Evolutionary conservation across 2,797 vertebrate species (phyloP).

Genomic region (Mareca penelope): DNA sequence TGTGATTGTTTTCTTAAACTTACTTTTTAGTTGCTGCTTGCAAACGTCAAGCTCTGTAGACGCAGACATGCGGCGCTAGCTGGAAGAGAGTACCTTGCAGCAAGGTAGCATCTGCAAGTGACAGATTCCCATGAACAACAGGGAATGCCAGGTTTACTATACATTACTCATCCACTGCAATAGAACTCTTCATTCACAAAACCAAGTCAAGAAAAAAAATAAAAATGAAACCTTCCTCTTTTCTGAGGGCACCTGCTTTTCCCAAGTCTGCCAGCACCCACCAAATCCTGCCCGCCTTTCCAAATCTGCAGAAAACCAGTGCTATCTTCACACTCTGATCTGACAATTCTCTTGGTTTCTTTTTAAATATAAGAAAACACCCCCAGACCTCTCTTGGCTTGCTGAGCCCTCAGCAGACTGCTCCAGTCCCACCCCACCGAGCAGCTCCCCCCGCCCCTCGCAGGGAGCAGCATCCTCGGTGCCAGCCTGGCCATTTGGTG

Average conservation of each 20-base stretch:
- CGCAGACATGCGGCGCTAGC: background rate
- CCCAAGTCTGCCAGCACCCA: background rate
- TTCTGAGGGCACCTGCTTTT: background rate
- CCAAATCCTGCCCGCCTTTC: background rate
- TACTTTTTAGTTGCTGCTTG: background rate
- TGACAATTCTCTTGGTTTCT: background rate
- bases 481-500: background rate
- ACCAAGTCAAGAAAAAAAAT: background rate
- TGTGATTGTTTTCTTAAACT: background rate
- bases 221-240: background rate
- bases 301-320: background rate
- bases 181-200: background rate
- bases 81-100: background rate
- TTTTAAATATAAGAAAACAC: background rate
- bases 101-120: fast-evolving
- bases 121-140: fast-evolving
- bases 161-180: background rate
- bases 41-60: background rate
- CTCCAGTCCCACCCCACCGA: background rate
- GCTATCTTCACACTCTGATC: background rate
- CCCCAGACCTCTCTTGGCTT: background rate
- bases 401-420: background rate
- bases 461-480: background rate
- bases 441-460: background rate
- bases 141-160: background rate